Evolutionary conservation across 2,888 invertebrate genomes (phyloP).

Genomic region (Alcis repandata): DNA sequence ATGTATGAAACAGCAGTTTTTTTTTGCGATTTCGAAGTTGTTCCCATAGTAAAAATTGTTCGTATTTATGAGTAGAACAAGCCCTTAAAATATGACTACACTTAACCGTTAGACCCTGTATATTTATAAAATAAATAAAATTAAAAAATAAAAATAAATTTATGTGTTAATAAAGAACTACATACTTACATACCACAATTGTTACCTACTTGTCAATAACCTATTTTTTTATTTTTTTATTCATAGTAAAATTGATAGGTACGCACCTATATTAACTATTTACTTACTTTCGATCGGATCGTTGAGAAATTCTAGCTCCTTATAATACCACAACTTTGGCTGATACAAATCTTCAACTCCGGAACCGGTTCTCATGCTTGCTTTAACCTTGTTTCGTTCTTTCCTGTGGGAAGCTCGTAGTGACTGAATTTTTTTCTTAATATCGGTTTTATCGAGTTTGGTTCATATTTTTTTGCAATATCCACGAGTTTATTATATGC

Average conservation of each 20-base stretch:
- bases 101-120: slow-evolving; percentile 1
- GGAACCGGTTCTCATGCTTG: slow-evolving; percentile 3
- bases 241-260: slow-evolving; percentile 5
- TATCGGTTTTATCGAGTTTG: slow-evolving; percentile 1
- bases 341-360: slow-evolving; percentile 3
- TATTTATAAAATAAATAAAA: slow-evolving; percentile 1
- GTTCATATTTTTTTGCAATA: slow-evolving; percentile 3
- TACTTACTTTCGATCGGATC: slow-evolving; percentile 3
- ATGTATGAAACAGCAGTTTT: slow-evolving; percentile 1
- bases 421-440: slow-evolving; percentile 3
- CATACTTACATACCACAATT: slow-evolving; percentile 18
- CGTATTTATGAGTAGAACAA: slow-evolving; percentile 3
- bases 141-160: slow-evolving; percentile 9
- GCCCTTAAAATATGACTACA: slow-evolving; percentile 3
- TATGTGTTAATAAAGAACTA: slow-evolving; percentile 21
- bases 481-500: slow-evolving; percentile 3
- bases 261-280: slow-evolving; percentile 1
- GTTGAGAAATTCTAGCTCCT: slow-evolving; percentile 1
- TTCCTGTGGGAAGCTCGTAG: slow-evolving; percentile 3
- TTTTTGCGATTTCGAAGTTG: slow-evolving; percentile 3
- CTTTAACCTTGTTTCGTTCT: slow-evolving; percentile 3
- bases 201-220: slow-evolving; percentile 8
- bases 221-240: slow-evolving; percentile 10
- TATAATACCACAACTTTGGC: slow-evolving; percentile 3
- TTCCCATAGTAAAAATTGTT: slow-evolving; percentile 6